Evolutionary conservation across 2,888 invertebrate species (phyloP), one percentile per base, ranked within the genome.

Genomic region (Amphipoea oculea): DNA sequence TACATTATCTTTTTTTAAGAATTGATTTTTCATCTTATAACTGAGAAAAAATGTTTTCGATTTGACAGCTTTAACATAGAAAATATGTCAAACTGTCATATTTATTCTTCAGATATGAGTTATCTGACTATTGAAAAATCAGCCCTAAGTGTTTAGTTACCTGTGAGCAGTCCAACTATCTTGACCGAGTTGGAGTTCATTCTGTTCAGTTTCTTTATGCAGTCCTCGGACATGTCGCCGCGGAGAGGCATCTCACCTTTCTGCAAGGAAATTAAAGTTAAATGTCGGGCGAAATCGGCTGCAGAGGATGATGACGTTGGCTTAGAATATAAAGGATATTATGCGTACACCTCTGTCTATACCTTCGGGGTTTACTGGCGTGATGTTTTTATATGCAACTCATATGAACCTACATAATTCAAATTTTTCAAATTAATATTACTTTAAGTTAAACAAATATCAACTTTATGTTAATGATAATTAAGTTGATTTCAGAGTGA

Each of bases 141-240:
- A 5, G 65, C 11, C 36, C 9, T 48, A 29, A 29, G 29, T 29
- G 48, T 48, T n/a, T 45, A 71, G 14, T n/a, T 45, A 71, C 98
- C 98, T 65, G 98, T 98, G 2, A 99, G 98, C 42, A 98, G 95
- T 0, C 98, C 98, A 11, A 99, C 98, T 36, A 99, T 98, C 96
- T 99, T 99, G 1, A 99, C 99, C 0, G 99, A 99, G 74, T 99
- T 99, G 3, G 99, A 99, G 94, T 99, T 99, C 98, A 99, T 99
- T 7, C 99, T 99, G 65, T 96, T 95, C 9, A 96, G 90, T 54
- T 93, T 94, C 48, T 89, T 92, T 11, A 92, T 92, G 98, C 99
- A 93, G 98, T 98, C 95, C 98, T 98, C 68, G 98, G 99, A 90
- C 92, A 93, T 91, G 80, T 92, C 92, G 0, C 86, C 87, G 0